Evolutionary conservation across 2,797 vertebrate species (phyloP), one percentile per base, ranked within the genome.

Genomic region (Mormyrus proboscirostris): DNA sequence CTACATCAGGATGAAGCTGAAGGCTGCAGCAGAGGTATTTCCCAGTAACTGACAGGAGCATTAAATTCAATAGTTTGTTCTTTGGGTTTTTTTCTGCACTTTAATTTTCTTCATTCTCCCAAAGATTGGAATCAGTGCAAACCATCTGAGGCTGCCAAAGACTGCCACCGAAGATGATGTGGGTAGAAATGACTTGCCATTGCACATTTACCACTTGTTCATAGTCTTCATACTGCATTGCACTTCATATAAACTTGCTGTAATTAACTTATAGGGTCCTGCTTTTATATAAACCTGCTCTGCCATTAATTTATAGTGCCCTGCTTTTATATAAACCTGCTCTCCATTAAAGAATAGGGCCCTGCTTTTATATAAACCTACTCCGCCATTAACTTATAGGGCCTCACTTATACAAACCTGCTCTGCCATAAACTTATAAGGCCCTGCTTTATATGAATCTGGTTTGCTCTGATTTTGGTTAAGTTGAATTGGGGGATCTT

Each of bases 1-100:
- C 90, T 99, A 99, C 94, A 99, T 99, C 94, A 98, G 96, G 89
- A 96, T 98, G 98, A 99, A 99, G 93, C 91, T 99, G 91, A 99
- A 99, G 92, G 98, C 99, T 91, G 99, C 98, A 89, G 95, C 96
- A 88, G 98, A 99, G 97, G 99, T 98, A 95, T 96, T 16, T 44
- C 10, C 33, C 33, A 79, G 4, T 44, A 4, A 79, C 38, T 44
- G 16, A 8, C 7, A 12, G 33, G 38, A 5, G 16, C 33, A 16
- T 16, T 44, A 38, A 38, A 14, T 76, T 76, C 14, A 2, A 16
- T 33, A 38, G 33, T 44, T 76, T 5, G 10, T 87, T 19, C 38
- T 33, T 41, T 5, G 12, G n/a, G 22, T 55, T 10, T 38, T 50
- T 50, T 29, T 19, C 22, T 55, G 6, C 85, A 55, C 50, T 19